Conservation (phyloP, 2,113 vertebrate species). For the Arvicanthis niloticus region DNA sequence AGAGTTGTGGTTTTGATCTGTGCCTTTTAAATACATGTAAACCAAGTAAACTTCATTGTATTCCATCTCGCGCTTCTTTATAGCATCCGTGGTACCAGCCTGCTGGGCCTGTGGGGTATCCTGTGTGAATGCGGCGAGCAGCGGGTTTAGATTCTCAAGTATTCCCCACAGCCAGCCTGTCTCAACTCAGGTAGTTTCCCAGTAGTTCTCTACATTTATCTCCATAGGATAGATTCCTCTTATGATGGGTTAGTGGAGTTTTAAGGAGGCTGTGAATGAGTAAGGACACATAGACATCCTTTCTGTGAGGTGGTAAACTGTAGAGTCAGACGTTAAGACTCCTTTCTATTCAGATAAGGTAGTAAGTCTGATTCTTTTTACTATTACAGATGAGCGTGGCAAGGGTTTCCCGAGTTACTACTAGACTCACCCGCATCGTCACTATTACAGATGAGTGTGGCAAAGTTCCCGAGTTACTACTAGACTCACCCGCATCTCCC, state of each 20-base stretch:
- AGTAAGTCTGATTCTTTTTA: not conserved
- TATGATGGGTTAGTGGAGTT: not conserved
- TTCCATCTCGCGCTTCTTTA: not conserved
- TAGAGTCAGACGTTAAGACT: not conserved
- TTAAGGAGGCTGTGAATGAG: not conserved
- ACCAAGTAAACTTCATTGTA: not conserved
- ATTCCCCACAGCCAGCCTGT: not conserved
- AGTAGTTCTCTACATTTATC: not conserved
- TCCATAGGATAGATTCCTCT: not conserved
- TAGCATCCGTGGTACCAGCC: not conserved
- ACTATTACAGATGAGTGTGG: not conserved
- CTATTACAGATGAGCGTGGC: not conserved
- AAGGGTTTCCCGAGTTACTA: not conserved
- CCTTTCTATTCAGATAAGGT: not conserved
- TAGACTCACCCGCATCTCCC: conserved; percentile 88
- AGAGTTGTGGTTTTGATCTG: not conserved
- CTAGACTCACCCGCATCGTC: conserved; percentile 88
- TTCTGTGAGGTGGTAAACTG: not conserved
- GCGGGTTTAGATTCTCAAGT: not conserved
- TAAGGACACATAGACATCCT: not conserved
- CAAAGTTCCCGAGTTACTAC: not conserved
- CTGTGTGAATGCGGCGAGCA: not conserved
- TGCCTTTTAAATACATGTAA: not conserved
- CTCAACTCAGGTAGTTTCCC: not conserved
- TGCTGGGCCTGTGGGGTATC: not conserved